phyloP scores from a whole-genome alignment of 53 echinoderm and acorn worm species.

The Antedon mediterranea region DNA sequence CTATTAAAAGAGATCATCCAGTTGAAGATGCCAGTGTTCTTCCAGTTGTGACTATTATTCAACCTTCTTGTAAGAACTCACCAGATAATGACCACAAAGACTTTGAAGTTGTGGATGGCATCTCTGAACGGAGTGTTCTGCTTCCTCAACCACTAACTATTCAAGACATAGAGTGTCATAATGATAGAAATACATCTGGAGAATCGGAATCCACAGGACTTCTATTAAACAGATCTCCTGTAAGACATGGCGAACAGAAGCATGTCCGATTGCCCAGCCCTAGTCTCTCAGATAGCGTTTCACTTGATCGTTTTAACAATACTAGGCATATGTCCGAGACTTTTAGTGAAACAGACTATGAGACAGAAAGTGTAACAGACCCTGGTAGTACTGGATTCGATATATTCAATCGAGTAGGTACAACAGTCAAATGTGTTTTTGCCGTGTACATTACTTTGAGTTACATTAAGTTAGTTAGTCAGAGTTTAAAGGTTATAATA shows the following conservation, averaged over 20 bases:
- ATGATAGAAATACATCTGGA: slow-evolving; percentile 2
- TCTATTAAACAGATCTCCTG: neutral
- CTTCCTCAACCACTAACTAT: slow-evolving; percentile 34
- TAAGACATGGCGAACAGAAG: neutral
- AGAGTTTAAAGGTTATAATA: too few relatives aligned
- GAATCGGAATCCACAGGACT: neutral
- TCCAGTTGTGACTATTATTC: too few relatives aligned
- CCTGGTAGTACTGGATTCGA: slow-evolving; percentile 62
- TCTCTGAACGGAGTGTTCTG: neutral
- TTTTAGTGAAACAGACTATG: slow-evolving; percentile 14
- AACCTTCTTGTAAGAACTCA: too few relatives aligned
- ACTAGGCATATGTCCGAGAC: neutral
- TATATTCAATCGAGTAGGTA: slow-evolving; percentile 77
- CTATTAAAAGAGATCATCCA: too few relatives aligned
- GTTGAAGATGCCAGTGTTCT: too few relatives aligned
- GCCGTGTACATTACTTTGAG: too few relatives aligned
- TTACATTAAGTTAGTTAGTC: too few relatives aligned
- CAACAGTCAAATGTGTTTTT: too few relatives aligned
- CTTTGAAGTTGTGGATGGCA: neutral
- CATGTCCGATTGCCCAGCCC: neutral
- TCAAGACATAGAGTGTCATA: slow-evolving; percentile 22
- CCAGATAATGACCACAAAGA: too few relatives aligned
- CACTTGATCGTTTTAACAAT: neutral
- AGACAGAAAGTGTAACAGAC: slow-evolving; percentile 54
- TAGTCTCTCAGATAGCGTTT: neutral